phyloP scores from a whole-genome alignment of 1,140 invertebrate genomes.

The Dryas iulia region DNA sequence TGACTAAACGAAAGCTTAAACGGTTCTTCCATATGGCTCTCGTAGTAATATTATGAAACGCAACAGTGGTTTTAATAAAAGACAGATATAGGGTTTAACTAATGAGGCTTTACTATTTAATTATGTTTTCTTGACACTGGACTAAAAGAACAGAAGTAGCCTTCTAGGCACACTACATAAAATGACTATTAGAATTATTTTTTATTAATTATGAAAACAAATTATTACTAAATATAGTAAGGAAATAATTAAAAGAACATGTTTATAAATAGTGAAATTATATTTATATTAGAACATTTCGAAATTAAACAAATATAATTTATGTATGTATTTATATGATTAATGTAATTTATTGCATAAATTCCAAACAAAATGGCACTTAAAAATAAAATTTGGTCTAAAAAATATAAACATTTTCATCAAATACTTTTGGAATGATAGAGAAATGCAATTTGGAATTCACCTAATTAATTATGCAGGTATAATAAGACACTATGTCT shows the following conservation, averaged over 20 bases:
- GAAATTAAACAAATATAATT: slow-evolving; percentile 1
- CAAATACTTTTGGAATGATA: slow-evolving; percentile 19
- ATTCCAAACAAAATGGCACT: neutral
- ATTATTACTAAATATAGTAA: slow-evolving; percentile 19
- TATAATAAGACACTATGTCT: neutral
- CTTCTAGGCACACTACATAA: too few species aligned
- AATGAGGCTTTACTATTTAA: too few species aligned
- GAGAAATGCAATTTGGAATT: slow-evolving; percentile 17
- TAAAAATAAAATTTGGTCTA: neutral
- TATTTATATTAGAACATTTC: slow-evolving; percentile 30
- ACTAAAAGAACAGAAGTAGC: too few species aligned
- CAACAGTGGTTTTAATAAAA: too few species aligned
- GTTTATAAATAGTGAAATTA: slow-evolving; percentile 32
- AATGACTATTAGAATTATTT: too few species aligned
- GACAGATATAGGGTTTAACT: too few species aligned
- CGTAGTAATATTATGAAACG: too few species aligned
- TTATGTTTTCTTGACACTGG: too few species aligned
- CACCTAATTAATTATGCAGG: neutral
- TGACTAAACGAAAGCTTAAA: too few species aligned
- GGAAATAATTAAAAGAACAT: slow-evolving; percentile 41
- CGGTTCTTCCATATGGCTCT: too few species aligned
- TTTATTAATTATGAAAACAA: too few species aligned
- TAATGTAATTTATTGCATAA: neutral
- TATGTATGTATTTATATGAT: neutral
- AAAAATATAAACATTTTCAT: neutral